Conservation (phyloP, 2,797 vertebrate genomes). For the Bovichtus diacanthus region DNA sequence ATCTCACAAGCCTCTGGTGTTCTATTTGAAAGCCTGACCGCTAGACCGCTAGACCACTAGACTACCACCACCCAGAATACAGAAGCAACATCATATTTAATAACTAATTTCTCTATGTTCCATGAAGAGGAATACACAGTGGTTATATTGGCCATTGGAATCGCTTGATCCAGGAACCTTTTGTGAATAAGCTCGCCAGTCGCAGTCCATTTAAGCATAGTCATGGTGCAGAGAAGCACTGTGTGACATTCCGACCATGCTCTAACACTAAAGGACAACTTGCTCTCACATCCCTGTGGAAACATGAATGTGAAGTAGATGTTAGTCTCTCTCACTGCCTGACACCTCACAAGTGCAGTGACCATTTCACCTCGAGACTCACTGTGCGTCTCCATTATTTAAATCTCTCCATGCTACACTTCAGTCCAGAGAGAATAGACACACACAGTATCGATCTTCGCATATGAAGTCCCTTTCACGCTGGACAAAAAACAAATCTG, state of each 20-base stretch:
- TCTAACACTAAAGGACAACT: constrained; percentile 30
- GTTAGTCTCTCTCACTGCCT: constrained; percentile 37
- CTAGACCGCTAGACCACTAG: too few relatives aligned
- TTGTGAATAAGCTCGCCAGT: constrained; percentile 4
- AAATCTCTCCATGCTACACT: constrained; percentile 25
- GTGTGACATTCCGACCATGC: constrained; percentile 16
- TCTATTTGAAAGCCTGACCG: too few relatives aligned
- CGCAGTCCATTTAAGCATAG: not conserved
- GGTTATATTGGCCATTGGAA: not conserved
- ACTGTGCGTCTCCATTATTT: constrained; percentile 53
- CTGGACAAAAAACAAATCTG: too few relatives aligned
- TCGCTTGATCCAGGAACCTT: not conserved
- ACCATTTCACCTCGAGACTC: constrained; percentile 51
- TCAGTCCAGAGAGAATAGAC: constrained; percentile 21
- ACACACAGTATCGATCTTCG: not conserved
- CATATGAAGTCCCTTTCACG: too few relatives aligned
- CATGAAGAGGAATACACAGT: not conserved
- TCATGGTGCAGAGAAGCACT: constrained; percentile 12
- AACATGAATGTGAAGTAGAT: constrained; percentile 52
- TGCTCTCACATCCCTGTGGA: constrained; percentile 38
- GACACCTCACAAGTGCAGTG: constrained; percentile 57
- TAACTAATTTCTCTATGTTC: not conserved
- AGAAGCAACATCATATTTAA: not conserved
- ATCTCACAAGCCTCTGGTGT: too few relatives aligned
- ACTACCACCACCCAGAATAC: too few relatives aligned